phyloP scores from a whole-genome alignment of 2,888 invertebrate genomes.

The Yponomeuta sedellus region DNA sequence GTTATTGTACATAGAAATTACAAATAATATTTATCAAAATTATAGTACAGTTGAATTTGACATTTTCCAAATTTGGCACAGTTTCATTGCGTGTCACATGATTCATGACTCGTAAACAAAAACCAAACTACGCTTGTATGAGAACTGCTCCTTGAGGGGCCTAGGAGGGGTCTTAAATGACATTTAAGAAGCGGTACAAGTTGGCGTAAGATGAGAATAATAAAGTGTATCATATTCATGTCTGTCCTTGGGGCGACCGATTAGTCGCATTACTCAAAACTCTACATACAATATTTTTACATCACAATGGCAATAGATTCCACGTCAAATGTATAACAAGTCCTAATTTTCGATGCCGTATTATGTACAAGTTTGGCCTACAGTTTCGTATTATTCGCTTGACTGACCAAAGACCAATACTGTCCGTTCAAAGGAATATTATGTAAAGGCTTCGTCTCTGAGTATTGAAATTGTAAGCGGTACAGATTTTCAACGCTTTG shows the following conservation, averaged over 20 bases:
- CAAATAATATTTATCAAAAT: too few species aligned
- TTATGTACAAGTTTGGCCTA: background rate
- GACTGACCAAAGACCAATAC: background rate
- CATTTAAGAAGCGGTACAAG: background rate
- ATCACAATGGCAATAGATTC: background rate
- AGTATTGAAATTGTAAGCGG: background rate
- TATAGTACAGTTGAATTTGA: too few species aligned
- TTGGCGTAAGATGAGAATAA: background rate
- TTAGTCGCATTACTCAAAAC: background rate
- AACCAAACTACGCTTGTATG: too few species aligned
- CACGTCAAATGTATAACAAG: background rate
- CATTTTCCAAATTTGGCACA: too few species aligned
- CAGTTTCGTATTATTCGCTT: background rate
- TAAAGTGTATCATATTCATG: background rate
- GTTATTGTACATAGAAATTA: too few species aligned
- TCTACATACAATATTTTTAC: background rate
- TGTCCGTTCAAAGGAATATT: background rate
- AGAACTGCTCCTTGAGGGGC: too few species aligned
- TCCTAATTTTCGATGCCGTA: background rate
- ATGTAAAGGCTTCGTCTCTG: background rate
- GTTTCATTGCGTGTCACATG: too few species aligned
- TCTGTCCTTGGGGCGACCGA: background rate
- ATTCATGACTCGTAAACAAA: too few species aligned
- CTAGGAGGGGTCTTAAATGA: too few species aligned
- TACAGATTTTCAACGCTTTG: background rate